Evolutionary conservation across 2,797 vertebrate genomes (phyloP).

Genomic region (Oreonectes daqikongensis): DNA sequence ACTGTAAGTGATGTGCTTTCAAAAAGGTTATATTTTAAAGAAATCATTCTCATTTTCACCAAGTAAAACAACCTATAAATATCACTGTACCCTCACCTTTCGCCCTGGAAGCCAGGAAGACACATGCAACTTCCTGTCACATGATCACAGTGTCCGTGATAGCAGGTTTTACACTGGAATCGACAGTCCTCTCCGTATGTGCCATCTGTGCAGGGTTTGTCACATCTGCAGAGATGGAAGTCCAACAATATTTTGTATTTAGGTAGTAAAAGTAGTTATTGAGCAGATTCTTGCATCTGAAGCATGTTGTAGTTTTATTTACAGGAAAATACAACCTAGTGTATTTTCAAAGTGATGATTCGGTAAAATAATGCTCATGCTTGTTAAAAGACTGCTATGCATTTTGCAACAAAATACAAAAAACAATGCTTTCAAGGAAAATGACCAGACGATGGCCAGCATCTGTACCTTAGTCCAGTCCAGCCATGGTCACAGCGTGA

Average conservation of each 20-base stretch:
- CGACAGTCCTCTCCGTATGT: conserved; percentile 84
- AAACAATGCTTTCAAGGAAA: neutral
- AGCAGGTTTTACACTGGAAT: conserved; percentile 80
- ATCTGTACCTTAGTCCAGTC: conserved; percentile 81
- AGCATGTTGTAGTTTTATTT: neutral
- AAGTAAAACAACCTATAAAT: conserved; percentile 29
- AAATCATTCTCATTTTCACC: neutral
- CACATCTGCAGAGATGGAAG: conserved; percentile 78
- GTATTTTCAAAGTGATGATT: neutral
- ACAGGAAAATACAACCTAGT: neutral
- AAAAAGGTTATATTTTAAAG: neutral
- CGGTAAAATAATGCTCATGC: neutral
- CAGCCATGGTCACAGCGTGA: conserved; percentile 83
- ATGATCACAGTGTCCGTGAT: conserved; percentile 82
- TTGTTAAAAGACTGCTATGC: neutral
- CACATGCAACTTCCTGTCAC: conserved; percentile 90
- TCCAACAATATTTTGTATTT: neutral
- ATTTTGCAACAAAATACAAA: neutral
- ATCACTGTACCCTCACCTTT: conserved; percentile 77
- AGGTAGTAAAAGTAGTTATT: neutral
- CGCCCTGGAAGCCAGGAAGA: conserved; percentile 84
- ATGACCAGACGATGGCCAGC: neutral
- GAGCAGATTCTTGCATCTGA: neutral
- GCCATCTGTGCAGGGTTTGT: conserved; percentile 75
- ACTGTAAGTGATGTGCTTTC: neutral